A percentile compares a stretch with the other conserved stretches of the same genome.
These are phyloP conservation scores for Carlito syrichta DNA, from an alignment of 2,113 vertebrate species.

Conservation along the genomic window DNA sequence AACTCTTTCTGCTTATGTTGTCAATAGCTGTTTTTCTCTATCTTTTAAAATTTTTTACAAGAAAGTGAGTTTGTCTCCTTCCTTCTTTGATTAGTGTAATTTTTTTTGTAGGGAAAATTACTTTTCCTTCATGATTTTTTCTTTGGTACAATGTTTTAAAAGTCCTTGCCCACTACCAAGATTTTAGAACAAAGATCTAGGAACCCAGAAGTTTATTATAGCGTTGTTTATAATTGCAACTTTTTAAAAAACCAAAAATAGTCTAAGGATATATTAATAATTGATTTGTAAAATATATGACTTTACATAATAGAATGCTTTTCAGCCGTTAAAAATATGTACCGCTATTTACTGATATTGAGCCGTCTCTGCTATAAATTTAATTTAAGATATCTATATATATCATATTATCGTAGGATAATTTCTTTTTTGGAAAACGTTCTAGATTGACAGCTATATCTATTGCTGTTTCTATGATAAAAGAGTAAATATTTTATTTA, in stretches of 20 bases:
- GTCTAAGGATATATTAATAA: background rate
- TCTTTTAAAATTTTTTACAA: background rate
- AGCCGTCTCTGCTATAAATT: background rate
- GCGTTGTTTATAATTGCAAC: background rate
- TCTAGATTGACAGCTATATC: background rate
- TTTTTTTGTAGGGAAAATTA: background rate
- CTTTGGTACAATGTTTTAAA: background rate
- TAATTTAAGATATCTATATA: background rate
- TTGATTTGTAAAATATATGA: background rate
- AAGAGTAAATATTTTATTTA: background rate
- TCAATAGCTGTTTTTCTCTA: background rate
- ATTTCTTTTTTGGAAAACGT: background rate
- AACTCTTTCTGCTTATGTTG: background rate
- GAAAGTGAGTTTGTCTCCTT: background rate
- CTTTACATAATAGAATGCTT: background rate
- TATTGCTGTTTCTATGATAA: background rate
- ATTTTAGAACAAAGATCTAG: conserved; percentile 30
- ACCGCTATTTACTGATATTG: background rate
- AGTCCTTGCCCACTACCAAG: background rate
- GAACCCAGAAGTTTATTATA: background rate
- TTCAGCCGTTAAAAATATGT: background rate
- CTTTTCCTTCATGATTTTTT: background rate
- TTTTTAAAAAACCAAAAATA: background rate
- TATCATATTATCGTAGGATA: background rate
- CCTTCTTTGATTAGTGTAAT: background rate